Percentiles rank a stretch among this genome's conserved stretches.
These are phyloP conservation scores for Cataglyphis hispanica DNA, from an alignment of 1,140 invertebrate species.

Conservation along the genomic window DNA sequence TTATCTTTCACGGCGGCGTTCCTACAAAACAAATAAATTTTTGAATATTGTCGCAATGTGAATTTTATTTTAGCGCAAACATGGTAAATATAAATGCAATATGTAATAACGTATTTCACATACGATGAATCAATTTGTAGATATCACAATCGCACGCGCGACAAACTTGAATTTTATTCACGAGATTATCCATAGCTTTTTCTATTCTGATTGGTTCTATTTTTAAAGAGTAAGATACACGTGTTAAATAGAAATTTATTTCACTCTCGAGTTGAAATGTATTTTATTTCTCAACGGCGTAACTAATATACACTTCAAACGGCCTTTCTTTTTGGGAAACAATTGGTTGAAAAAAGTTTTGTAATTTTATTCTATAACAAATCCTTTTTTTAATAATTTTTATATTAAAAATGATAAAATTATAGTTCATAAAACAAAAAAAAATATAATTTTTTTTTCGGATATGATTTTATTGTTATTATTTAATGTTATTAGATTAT, in stretches of 20 bases:
- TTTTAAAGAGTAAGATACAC: slow-evolving; percentile 62
- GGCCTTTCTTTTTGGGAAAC: neutral
- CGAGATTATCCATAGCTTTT: slow-evolving; percentile 4
- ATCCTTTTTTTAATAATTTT: neutral
- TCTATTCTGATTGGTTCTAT: neutral
- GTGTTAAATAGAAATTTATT: slow-evolving; percentile 37
- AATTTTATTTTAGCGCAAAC: neutral
- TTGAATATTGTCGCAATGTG: neutral
- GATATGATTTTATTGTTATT: too few relatives aligned
- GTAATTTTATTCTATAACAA: too few relatives aligned
- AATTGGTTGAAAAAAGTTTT: too few relatives aligned
- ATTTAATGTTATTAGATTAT: too few relatives aligned
- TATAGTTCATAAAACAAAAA: too few relatives aligned
- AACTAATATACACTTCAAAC: neutral
- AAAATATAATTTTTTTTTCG: too few relatives aligned
- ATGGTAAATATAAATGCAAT: neutral
- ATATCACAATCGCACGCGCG: neutral
- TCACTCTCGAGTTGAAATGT: neutral
- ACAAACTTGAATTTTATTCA: neutral
- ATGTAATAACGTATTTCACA: neutral
- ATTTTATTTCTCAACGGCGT: neutral
- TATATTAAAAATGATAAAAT: too few relatives aligned
- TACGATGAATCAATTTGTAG: neutral
- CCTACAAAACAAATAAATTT: slow-evolving; percentile 27
- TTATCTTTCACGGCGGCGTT: neutral